phyloP scores from a whole-genome alignment of 2,113 vertebrate species.

The Bagarius yarrelli region DNA sequence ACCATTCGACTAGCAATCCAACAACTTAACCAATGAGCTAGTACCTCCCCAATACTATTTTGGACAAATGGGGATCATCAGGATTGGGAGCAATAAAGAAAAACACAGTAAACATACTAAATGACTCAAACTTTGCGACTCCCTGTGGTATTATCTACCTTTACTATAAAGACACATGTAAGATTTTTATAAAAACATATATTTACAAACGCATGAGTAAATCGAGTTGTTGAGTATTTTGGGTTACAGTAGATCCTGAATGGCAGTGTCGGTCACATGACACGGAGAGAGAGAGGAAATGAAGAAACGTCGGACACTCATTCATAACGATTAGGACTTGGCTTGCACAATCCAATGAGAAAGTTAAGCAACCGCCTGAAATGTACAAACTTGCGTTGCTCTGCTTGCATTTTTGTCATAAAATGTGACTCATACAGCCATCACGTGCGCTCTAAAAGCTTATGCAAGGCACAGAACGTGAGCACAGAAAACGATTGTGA shows the following conservation, averaged over 20 bases:
- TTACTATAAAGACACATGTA: not conserved
- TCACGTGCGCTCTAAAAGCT: no score
- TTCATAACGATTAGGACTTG: not conserved
- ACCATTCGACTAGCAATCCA: no score
- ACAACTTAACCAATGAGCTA: no score
- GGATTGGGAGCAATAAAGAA: not conserved
- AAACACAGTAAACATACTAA: not conserved
- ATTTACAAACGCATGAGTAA: not conserved
- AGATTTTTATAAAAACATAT: not conserved
- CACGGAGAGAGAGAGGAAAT: not conserved
- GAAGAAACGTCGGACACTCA: not conserved
- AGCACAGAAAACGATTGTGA: no score
- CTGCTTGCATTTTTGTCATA: not conserved
- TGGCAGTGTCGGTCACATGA: not conserved
- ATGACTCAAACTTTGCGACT: not conserved
- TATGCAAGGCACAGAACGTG: no score
- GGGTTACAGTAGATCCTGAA: not conserved
- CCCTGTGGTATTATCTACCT: not conserved
- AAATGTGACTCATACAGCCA: accelerated
- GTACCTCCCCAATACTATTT: no score
- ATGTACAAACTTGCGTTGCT: not conserved
- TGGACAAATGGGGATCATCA: no score
- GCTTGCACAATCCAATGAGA: not conserved
- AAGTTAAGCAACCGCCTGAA: not conserved
- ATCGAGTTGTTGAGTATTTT: no score